Evolutionary conservation across 2,888 invertebrate genomes (phyloP), one percentile per base, ranked within the genome.

Genomic region (Antheraea assamensis): DNA sequence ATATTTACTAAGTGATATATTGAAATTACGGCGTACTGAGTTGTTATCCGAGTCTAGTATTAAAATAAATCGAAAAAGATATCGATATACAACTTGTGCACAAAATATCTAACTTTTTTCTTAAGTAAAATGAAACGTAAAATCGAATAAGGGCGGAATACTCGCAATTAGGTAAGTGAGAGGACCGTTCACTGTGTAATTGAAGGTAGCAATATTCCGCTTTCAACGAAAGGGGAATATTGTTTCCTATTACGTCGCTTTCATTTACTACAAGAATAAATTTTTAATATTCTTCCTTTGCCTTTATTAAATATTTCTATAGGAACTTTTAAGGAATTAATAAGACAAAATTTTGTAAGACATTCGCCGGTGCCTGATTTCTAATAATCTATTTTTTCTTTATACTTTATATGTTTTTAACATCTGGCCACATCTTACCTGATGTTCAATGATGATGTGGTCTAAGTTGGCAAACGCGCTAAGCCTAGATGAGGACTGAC

Each of bases 161-260:
- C 82, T 83, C 76, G 84, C 88, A 89, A 89, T 90, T 89, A 89
- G 86, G 82, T 82, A 83, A 81, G 84, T 85, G 83, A 81, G 84
- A 85, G 85, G 81, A 82, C 85, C 80, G 83, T 85, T 87, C 84
- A 83, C 83, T 85, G 85, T 88, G 87, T 90, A 89, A 90, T 90
- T 90, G 88, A 86, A 87, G 89, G 87, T 87, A 86, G 86, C 85
- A 55, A 72, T 72, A 31, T 55, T 72, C 55, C 68, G 55, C 55
- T 72, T 55, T 30, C 61, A 27, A 64, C 27, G 27, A 21, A 64
- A 30, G 30, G 61, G 17, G 61, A 30, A 64, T 66, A 61, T 27
- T 55, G 52, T 68, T 55, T 55, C 27, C 55, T 68, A 72, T 72
- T 72, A 70, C 55, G 30, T 68, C 55, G 70, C 47, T 35, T 72